Percentiles rank a stretch among this genome's conserved stretches.
phyloP scores from a whole-genome alignment of 2,797 vertebrate genomes.

The Anisognathus igniventris region DNA sequence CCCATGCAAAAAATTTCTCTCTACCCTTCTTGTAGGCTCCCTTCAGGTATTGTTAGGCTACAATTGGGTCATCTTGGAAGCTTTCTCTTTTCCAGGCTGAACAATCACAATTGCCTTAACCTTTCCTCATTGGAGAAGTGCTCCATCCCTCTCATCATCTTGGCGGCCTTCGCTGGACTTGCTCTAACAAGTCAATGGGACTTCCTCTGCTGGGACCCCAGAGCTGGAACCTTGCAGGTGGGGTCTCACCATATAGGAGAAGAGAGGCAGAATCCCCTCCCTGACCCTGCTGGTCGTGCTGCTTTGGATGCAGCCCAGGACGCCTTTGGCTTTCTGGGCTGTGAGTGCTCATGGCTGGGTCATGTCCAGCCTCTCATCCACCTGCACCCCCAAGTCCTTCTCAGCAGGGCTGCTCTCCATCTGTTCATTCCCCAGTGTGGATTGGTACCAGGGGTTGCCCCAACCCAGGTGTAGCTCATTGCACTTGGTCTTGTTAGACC shows the following conservation, averaged over 20 bases:
- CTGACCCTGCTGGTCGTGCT: rapidly evolving
- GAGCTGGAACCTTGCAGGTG: rapidly evolving
- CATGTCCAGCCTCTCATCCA: neutral
- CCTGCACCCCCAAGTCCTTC: neutral
- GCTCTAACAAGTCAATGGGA: rapidly evolving
- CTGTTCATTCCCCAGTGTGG: neutral
- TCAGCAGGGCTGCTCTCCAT: neutral
- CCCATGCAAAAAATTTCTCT: neutral
- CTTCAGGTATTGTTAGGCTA: neutral
- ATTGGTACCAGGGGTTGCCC: rapidly evolving
- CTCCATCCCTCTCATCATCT: neutral
- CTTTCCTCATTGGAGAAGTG: neutral
- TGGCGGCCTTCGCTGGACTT: too few relatives aligned
- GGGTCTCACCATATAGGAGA: neutral
- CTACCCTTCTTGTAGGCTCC: neutral
- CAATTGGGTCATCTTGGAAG: neutral
- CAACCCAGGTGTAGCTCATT: rapidly evolving
- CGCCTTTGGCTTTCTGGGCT: neutral
- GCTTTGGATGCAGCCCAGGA: neutral
- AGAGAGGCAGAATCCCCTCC: neutral
- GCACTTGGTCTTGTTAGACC: neutral
- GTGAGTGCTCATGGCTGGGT: neutral
- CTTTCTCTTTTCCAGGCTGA: neutral
- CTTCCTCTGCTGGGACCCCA: neutral
- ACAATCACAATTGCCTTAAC: neutral